Percentiles rank a stretch among this genome's conserved stretches.
Evolutionary conservation across 2,797 vertebrate genomes (phyloP).

Genomic region (Carduelis carduelis): DNA sequence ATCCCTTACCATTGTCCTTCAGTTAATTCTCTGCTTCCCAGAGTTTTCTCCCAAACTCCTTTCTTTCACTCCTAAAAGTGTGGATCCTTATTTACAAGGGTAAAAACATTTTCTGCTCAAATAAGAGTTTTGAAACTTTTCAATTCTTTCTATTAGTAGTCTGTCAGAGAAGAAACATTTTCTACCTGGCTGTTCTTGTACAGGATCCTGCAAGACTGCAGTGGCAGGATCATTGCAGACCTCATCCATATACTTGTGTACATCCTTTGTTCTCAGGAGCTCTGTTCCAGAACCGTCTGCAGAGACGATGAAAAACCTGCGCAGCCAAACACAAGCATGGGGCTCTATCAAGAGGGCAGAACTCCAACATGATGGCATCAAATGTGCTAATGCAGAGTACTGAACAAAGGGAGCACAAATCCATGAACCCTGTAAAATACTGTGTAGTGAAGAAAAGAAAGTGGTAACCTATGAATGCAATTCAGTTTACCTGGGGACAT

Average conservation of each 20-base stretch:
- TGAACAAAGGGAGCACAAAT: not conserved
- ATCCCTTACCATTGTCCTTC: not conserved
- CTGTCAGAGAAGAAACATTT: not conserved
- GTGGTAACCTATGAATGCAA: not conserved
- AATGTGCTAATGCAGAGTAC: not conserved
- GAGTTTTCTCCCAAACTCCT: not conserved
- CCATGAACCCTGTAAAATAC: not conserved
- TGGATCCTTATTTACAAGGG: not conserved
- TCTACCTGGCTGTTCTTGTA: slow-evolving; percentile 81
- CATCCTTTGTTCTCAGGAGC: slow-evolving; percentile 79
- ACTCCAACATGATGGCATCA: not conserved
- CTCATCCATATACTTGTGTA: slow-evolving; percentile 75
- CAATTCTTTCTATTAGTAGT: not conserved
- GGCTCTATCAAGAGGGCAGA: not conserved
- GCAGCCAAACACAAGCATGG: not conserved
- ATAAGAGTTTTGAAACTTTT: not conserved
- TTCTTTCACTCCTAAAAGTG: not conserved
- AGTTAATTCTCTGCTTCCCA: not conserved
- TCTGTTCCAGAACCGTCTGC: slow-evolving; percentile 87
- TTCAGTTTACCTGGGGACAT: slow-evolving; percentile 81
- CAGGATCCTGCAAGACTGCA: slow-evolving; percentile 81
- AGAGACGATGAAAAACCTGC: slow-evolving; percentile 85
- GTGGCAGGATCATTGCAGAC: slow-evolving; percentile 75
- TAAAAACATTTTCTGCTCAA: not conserved
- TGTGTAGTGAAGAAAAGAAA: not conserved